These are phyloP conservation scores for Drosophila sulfurigaster DNA, from an alignment of 1,140 invertebrate species.

Conservation along the genomic window DNA sequence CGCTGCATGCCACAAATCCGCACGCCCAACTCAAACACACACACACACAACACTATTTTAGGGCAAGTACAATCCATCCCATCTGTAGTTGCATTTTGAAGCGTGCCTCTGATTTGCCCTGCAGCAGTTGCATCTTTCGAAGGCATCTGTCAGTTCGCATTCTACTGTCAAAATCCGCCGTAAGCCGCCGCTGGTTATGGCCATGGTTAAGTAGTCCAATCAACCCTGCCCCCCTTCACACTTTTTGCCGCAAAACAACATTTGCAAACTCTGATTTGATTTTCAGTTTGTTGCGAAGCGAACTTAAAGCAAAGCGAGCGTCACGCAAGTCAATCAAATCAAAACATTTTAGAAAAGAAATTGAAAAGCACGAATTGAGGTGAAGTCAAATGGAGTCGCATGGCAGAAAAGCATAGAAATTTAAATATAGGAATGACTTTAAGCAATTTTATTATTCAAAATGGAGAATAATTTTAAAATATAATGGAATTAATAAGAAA, in stretches of 20 bases:
- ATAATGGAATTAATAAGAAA: too few relatives aligned
- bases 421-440: too few relatives aligned
- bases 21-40: constrained; percentile 25
- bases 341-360: neutral
- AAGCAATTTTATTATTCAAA: too few relatives aligned
- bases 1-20: constrained; percentile 15
- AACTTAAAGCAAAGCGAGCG: neutral
- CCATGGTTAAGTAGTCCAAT: constrained; percentile 15
- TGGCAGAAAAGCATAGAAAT: too few relatives aligned
- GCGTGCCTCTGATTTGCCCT: constrained; percentile 6
- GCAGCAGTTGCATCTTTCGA: constrained; percentile 5
- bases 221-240: neutral
- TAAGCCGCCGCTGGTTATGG: neutral
- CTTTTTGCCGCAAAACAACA: constrained; percentile 3
- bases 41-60: constrained; percentile 14
- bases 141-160: neutral
- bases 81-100: constrained; percentile 1
- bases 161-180: neutral
- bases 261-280: constrained; percentile 25
- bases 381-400: too few relatives aligned
- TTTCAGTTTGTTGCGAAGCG: neutral
- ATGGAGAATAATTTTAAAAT: too few relatives aligned
- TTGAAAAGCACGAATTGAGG: neutral
- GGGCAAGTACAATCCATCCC: neutral
- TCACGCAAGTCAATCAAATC: too few relatives aligned